Conservation (phyloP, 2,113 vertebrate species). For the Microtus pennsylvanicus region DNA sequence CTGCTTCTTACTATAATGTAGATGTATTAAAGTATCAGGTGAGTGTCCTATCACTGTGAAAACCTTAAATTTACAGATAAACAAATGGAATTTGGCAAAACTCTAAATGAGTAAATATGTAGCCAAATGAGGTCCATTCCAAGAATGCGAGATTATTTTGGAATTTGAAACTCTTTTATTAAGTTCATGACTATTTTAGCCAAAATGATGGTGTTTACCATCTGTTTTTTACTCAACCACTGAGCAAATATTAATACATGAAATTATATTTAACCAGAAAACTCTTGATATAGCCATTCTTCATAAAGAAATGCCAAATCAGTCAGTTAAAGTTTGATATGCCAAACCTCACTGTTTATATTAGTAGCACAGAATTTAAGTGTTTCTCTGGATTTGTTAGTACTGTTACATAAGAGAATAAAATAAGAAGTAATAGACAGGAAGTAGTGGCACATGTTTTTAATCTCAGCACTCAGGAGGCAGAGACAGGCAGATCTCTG, state of each 20-base stretch:
- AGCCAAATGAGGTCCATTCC: conserved; percentile 25
- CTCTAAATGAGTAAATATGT: conserved; percentile 7
- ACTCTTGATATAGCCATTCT: background rate
- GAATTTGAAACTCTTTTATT: conserved; percentile 30
- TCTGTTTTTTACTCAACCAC: conserved; percentile 12
- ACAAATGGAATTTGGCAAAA: conserved; percentile 1
- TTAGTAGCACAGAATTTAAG: background rate
- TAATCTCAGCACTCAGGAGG: background rate
- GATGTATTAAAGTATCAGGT: conserved; percentile 99
- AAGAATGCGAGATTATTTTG: conserved; percentile 15
- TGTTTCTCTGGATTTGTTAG: conserved; percentile 47
- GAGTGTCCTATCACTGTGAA: conserved; percentile 55
- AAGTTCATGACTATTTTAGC: background rate
- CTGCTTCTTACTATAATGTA: conserved; percentile 98
- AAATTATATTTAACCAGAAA: conserved; percentile 30
- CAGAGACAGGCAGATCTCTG: background rate
- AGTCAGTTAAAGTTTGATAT: background rate
- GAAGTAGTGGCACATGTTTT: background rate
- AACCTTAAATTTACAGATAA: conserved; percentile 33
- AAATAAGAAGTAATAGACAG: conserved; percentile 47
- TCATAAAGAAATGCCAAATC: conserved; percentile 30
- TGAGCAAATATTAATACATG: conserved; percentile 36
- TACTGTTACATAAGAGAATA: conserved; percentile 3
- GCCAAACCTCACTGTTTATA: background rate
- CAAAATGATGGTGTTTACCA: conserved; percentile 8